phyloP scores from a whole-genome alignment of 2,113 vertebrate species.

The Morone chrysops region DNA sequence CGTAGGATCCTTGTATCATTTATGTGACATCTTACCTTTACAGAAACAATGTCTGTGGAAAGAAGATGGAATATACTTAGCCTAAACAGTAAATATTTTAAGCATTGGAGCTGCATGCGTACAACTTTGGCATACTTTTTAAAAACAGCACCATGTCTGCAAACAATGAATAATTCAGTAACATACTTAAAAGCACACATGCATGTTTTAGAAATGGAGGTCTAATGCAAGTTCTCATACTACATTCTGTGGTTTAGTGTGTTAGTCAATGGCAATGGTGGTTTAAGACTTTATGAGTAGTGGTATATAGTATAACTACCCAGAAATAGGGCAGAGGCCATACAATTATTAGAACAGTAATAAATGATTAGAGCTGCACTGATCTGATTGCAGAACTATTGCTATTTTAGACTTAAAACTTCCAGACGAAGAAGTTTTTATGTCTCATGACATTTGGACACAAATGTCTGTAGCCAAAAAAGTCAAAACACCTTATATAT shows the following conservation, averaged over 20 bases:
- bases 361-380: neutral
- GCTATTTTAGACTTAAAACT: neutral
- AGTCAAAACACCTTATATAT: too few species aligned
- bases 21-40: conserved; percentile 57
- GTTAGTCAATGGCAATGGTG: neutral
- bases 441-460: too few species aligned
- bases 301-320: neutral
- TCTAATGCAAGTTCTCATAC: conserved; percentile 46
- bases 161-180: conserved; percentile 77
- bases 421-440: neutral
- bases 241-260: conserved; percentile 31
- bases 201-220: conserved; percentile 59
- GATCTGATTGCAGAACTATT: neutral
- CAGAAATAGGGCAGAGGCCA: neutral
- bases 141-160: conserved; percentile 68
- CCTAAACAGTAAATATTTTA: conserved; percentile 69
- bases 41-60: conserved; percentile 29
- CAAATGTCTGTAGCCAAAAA: too few species aligned
- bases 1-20: conserved; percentile 45
- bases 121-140: conserved; percentile 61
- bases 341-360: neutral
- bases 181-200: conserved; percentile 70
- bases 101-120: conserved; percentile 25
- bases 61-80: conserved; percentile 42
- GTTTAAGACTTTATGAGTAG: neutral